These are phyloP conservation scores for Zonitis immaculata DNA, from an alignment of 2,888 invertebrate species.

Conservation along the genomic window DNA sequence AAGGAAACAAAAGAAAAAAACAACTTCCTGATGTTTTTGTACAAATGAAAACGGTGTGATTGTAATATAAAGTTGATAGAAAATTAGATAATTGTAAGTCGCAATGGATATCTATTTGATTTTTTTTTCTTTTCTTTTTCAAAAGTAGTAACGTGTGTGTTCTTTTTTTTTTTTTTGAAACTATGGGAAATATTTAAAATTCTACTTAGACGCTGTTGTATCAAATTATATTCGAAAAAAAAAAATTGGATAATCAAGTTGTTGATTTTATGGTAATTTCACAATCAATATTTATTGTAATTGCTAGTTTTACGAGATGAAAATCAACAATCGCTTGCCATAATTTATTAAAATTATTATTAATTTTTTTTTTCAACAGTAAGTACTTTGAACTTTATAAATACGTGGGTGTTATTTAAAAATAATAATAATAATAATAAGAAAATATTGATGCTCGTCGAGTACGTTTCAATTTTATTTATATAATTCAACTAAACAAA, in stretches of 20 bases:
- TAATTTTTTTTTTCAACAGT: not conserved
- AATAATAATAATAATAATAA: no score
- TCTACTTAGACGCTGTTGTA: not conserved
- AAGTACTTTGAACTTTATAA: no score
- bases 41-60: no score
- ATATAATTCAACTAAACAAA: no score
- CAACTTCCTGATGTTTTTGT: not conserved
- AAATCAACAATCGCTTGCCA: not conserved
- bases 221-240: not conserved
- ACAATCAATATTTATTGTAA: conserved; percentile 2
- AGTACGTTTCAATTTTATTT: no score
- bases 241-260: not conserved
- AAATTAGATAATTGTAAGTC: not conserved
- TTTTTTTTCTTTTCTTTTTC: no score
- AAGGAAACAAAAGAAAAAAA: not conserved
- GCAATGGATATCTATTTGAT: not conserved
- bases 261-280: not conserved
- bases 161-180: no score
- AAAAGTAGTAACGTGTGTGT: no score
- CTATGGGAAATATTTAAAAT: not conserved
- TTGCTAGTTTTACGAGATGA: not conserved
- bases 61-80: not conserved
- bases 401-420: no score
- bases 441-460: no score
- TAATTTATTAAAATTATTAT: not conserved